These are phyloP conservation scores for Oxyruncus cristatus DNA, from an alignment of 2,113 vertebrate genomes.

Conservation along the genomic window DNA sequence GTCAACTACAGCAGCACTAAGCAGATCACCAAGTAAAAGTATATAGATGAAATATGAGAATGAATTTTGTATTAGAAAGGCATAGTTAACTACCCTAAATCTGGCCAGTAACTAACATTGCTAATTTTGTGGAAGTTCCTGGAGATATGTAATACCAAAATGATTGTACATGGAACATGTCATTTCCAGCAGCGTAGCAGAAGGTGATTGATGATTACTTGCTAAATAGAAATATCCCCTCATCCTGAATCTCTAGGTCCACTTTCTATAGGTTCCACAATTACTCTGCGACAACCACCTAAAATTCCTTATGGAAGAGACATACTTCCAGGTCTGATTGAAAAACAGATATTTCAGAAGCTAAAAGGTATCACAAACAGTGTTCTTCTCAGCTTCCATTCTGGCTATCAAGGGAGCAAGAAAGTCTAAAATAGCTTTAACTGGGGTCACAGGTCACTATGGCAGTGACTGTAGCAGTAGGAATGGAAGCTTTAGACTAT, in stretches of 20 bases:
- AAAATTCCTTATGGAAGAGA: not conserved
- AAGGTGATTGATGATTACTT: constrained; percentile 3
- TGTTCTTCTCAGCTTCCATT: not conserved
- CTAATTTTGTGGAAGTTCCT: not conserved
- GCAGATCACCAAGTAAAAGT: not conserved
- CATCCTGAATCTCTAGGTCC: not conserved
- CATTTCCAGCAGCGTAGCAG: not conserved
- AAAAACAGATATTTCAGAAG: not conserved
- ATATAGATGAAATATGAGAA: not conserved
- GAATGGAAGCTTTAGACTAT: not conserved
- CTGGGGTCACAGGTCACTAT: not conserved
- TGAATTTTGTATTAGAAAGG: not conserved
- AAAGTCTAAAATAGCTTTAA: not conserved
- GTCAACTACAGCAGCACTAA: not conserved
- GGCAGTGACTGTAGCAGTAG: not conserved
- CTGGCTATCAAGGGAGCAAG: not conserved
- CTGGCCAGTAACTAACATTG: not conserved
- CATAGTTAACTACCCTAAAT: not conserved
- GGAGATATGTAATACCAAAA: constrained; percentile 1
- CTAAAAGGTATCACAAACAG: not conserved
- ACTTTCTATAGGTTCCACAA: not conserved
- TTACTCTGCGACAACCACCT: not conserved
- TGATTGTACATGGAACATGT: not conserved
- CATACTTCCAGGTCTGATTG: not conserved
- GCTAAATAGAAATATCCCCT: not conserved